These are phyloP conservation scores for Lacerta agilis DNA, from an alignment of 2,797 vertebrate species.

Conservation along the genomic window DNA sequence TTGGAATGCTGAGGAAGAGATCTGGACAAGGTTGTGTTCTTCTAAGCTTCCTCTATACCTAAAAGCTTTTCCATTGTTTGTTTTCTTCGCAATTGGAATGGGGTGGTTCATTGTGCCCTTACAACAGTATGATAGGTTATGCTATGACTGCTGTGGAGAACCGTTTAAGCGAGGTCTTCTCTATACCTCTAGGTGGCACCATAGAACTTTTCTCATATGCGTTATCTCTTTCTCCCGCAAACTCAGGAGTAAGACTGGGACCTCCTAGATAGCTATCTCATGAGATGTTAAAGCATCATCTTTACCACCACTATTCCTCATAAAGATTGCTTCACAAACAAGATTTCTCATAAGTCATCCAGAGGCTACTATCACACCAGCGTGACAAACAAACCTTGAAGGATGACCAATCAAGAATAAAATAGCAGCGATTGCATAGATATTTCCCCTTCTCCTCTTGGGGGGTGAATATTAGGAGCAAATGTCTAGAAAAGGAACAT, in stretches of 20 bases:
- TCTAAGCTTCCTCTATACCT: not conserved
- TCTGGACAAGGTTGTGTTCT: not conserved
- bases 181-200: slow-evolving; percentile 5
- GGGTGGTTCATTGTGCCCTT: not conserved
- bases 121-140: no score
- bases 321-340: not conserved
- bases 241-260: not conserved
- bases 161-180: not conserved
- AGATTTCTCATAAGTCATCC: not conserved
- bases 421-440: not conserved
- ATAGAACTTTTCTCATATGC: not conserved
- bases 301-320: not conserved
- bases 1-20: not conserved
- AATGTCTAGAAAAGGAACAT: not conserved
- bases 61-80: not conserved
- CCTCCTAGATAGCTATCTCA: not conserved
- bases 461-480: not conserved
- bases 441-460: not conserved
- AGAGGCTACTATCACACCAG: not conserved
- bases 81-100: not conserved
- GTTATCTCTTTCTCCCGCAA: not conserved
- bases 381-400: not conserved
- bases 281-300: not conserved
- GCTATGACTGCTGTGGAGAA: not conserved
- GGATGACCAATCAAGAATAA: no score